Base-by-base conservation (phyloP, 2,888 invertebrate genomes). In the Physocephala rufipes region DNA sequence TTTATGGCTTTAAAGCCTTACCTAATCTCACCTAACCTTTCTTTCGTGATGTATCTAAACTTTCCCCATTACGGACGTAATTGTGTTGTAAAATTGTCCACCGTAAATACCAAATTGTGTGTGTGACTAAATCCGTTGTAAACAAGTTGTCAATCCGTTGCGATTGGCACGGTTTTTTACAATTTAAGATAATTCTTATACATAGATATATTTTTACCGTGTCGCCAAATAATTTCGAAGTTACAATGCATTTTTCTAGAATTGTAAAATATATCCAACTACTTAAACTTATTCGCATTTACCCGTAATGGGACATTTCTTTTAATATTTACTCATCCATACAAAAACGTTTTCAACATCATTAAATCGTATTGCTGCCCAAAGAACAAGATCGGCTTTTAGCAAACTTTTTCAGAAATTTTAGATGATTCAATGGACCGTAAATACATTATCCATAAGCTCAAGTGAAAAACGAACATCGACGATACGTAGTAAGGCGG, bases 261-360 rank as follows among this genome's bases (percentile, higher is more conserved):
- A 55, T 19, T 24, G 24, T 19, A 24, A 13, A 26, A 55, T 2
- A 55, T 26, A 26, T n/a, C n/a, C n/a, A n/a, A n/a, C 26, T 26
- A 24, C 4, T 55, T 24, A 26, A 55, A 55, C 15, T 7, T 55
- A 16, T 55, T 19, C 13, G 26, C 16, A 4, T 55, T 15, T 5
- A 13, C 24, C 15, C 55, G 16, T 26, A 24, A 55, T 9, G 24
- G 26, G 36, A 36, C 9, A 66, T 55, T 28, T 66, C 36, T 67
- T 67, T 67, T 59, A 58, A 58, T 67, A 58, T 67, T 67, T 59
- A 58, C 47, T 47, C 59, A 47, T 59, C 19, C 59, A 59, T 59
- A 59, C 19, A 26, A 28, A n/a, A n/a, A 45, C 28, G 59, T 67
- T 59, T 59, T 30, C 59, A 67, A 49, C 67, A 45, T 59, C 67